Percentiles rank a stretch among this genome's conserved stretches.
Conservation (phyloP, 2,113 vertebrate genomes). For the Telmatochromis sp. region DNA sequence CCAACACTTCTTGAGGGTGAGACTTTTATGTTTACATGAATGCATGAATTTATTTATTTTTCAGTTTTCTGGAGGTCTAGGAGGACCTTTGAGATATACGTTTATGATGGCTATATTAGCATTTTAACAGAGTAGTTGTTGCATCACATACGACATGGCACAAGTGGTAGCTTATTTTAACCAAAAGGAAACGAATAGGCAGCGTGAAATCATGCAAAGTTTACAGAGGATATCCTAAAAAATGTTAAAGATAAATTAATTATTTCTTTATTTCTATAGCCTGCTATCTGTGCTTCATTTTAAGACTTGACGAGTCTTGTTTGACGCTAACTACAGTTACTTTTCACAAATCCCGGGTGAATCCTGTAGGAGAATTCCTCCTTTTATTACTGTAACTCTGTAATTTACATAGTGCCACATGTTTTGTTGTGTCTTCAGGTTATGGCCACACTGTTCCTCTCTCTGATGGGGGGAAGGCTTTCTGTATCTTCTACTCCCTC, state of each 20-base stretch:
- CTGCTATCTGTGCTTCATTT: neutral
- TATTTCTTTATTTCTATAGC: neutral
- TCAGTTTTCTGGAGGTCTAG: neutral
- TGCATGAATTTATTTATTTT: neutral
- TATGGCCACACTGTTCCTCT: conserved; percentile 94
- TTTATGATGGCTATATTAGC: neutral
- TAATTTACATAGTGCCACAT: neutral
- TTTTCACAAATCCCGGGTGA: neutral
- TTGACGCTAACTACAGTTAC: neutral
- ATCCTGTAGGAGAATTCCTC: neutral
- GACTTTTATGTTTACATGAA: neutral
- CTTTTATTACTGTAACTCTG: neutral
- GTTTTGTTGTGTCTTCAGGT: conserved; percentile 67
- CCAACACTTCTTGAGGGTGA: neutral
- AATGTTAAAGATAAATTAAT: neutral
- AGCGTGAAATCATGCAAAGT: neutral
- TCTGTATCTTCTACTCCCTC: conserved; percentile 90
- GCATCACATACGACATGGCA: neutral
- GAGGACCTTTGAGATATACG: neutral
- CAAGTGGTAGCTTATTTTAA: neutral
- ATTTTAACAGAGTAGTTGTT: neutral
- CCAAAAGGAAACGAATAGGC: neutral
- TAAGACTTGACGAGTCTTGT: neutral
- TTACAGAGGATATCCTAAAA: neutral
- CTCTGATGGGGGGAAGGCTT: conserved; percentile 90